Percentiles rank a stretch among this genome's conserved stretches.
Conservation (phyloP, 2,888 invertebrate species). For the Oscheius sp. region DNA sequence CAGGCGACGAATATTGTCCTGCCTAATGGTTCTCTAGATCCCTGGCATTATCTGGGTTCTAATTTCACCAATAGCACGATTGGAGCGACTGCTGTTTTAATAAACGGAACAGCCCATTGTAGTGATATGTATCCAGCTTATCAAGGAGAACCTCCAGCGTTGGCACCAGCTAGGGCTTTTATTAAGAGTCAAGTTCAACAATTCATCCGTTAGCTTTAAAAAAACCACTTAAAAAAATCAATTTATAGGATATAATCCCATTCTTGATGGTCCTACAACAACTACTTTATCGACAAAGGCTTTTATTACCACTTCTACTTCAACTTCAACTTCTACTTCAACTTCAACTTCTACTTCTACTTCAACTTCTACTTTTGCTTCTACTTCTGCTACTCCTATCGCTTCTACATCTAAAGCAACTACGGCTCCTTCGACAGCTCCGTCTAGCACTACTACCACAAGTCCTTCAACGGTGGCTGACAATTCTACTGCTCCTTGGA, state of each 20-base stretch:
- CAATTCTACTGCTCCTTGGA: too few relatives aligned
- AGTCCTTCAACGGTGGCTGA: too few relatives aligned
- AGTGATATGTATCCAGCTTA: conserved; percentile 63
- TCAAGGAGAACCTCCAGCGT: conserved; percentile 52
- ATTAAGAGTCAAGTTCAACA: conserved; percentile 26
- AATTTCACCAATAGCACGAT: conserved; percentile 24
- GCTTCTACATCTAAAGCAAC: too few relatives aligned
- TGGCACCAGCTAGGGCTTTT: conserved; percentile 48
- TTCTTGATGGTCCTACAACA: background rate
- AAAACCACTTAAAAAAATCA: background rate
- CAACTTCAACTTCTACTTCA: too few relatives aligned
- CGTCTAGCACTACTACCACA: too few relatives aligned
- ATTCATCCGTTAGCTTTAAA: background rate
- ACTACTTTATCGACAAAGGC: background rate
- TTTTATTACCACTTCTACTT: too few relatives aligned
- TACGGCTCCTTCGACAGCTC: too few relatives aligned
- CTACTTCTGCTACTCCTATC: too few relatives aligned
- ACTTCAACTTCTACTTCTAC: too few relatives aligned
- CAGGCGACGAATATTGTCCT: conserved; percentile 57
- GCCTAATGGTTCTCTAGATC: conserved; percentile 62
- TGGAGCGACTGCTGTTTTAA: conserved; percentile 33
- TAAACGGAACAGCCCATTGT: conserved; percentile 39
- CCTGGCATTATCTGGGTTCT: conserved; percentile 62
- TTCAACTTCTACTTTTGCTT: too few relatives aligned
- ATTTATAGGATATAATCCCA: background rate